These are phyloP conservation scores for Melinopterus prodromus DNA, from an alignment of 2,888 invertebrate species.

Conservation along the genomic window DNA sequence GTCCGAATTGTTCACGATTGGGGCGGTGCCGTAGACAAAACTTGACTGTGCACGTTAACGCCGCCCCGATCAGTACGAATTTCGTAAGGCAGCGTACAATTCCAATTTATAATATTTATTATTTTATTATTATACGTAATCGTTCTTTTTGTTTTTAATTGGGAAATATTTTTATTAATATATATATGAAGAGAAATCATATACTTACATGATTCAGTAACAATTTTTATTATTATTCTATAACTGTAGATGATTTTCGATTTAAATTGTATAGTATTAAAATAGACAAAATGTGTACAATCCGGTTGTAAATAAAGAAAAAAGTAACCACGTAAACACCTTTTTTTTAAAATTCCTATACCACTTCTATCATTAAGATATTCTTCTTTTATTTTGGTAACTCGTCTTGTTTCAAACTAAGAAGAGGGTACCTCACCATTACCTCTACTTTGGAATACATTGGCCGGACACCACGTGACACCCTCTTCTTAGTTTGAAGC, in stretches of 20 bases:
- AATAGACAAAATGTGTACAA: conserved; percentile 59
- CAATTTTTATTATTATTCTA: conserved; percentile 59
- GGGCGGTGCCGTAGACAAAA: no score
- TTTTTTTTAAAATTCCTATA: conserved; percentile 13
- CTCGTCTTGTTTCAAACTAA: background rate
- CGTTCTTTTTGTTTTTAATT: conserved; percentile 37
- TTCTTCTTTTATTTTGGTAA: no score
- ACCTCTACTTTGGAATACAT: no score
- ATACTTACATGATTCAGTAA: conserved; percentile 56
- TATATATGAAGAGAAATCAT: conserved; percentile 43
- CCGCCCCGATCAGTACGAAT: conserved; percentile 31
- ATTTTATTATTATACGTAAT: conserved; percentile 35
- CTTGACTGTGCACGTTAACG: no score
- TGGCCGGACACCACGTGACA: no score
- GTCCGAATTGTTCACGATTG: conserved; percentile 12
- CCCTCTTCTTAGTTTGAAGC: no score
- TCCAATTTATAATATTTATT: conserved; percentile 37
- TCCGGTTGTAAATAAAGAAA: conserved; percentile 61
- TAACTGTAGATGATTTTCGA: conserved; percentile 58
- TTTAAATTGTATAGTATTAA: conserved; percentile 61
- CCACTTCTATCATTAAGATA: no score
- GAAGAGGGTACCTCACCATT: no score
- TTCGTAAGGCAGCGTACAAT: conserved; percentile 32
- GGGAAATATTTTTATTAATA: conserved; percentile 52
- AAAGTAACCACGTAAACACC: conserved; percentile 34